Evolutionary conservation across 1,140 invertebrate genomes (phyloP).

Genomic region (Aricia agestis): DNA sequence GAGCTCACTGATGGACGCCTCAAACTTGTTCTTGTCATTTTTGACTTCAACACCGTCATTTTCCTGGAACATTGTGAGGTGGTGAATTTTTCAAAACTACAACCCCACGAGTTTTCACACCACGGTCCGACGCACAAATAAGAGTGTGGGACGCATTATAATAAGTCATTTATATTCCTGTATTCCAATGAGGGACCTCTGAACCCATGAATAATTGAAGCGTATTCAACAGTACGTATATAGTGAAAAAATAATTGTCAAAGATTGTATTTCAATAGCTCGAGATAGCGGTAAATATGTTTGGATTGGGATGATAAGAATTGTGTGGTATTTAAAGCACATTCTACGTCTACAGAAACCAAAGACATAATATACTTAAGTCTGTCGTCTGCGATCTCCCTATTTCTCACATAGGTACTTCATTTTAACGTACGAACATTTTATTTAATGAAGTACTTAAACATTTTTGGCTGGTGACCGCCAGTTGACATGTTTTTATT

Average conservation of each 20-base stretch:
- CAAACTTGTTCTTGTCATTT: conserved; percentile 58
- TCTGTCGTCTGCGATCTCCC: no score
- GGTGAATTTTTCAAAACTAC: background rate
- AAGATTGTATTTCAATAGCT: background rate
- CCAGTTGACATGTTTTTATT: no score
- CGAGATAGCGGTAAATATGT: background rate
- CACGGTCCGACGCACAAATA: background rate
- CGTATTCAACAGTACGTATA: conserved; percentile 34
- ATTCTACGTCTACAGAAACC: no score
- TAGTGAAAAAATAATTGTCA: background rate
- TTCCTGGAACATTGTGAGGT: conserved; percentile 53
- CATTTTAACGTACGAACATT: no score
- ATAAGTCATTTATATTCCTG: conserved; percentile 42
- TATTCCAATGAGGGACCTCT: conserved; percentile 57
- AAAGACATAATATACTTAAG: no score
- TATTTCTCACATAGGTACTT: no score
- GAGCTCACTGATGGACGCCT: conserved; percentile 58
- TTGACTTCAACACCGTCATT: conserved; percentile 34
- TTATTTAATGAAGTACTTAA: no score
- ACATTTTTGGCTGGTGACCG: no score
- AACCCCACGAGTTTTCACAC: background rate
- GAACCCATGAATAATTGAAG: conserved; percentile 59
- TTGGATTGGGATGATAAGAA: background rate
- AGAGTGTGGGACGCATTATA: background rate
- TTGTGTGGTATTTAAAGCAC: background rate